Evolutionary conservation across 2,113 vertebrate species (phyloP).

Genomic region (Malurus melanocephalus): DNA sequence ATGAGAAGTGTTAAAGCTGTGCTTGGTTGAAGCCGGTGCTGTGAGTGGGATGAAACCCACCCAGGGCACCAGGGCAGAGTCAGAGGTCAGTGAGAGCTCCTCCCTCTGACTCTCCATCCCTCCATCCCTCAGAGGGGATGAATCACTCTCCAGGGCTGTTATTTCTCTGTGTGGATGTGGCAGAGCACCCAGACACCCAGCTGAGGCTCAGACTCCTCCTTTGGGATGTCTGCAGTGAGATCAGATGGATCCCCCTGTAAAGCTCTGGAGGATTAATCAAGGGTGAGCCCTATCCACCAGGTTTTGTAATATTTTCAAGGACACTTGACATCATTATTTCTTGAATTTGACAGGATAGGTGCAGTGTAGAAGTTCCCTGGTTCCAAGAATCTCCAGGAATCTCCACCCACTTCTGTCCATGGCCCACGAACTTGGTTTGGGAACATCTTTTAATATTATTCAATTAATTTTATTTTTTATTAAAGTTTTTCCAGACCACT

Average conservation of each 20-base stretch:
- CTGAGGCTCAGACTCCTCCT: not conserved
- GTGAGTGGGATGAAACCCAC: not conserved
- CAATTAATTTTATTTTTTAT: not conserved
- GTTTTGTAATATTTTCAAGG: constrained; percentile 20
- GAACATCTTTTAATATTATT: not conserved
- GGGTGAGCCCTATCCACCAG: not conserved
- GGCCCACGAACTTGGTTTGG: not conserved
- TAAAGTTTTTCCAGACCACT: not conserved
- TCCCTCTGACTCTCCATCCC: not conserved
- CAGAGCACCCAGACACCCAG: not conserved
- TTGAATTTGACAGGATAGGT: not conserved
- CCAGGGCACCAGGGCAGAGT: not conserved
- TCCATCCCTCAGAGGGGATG: not conserved
- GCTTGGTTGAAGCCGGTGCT: not conserved
- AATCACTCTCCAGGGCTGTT: not conserved
- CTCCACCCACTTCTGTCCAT: not conserved
- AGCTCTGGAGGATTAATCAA: constrained; percentile 3
- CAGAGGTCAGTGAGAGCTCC: not conserved
- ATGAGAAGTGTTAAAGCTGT: not conserved
- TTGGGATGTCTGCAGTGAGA: not conserved
- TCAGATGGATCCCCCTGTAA: not conserved
- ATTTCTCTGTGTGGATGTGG: not conserved
- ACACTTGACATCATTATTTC: not conserved
- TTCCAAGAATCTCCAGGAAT: not conserved
- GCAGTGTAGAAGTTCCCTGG: not conserved